phyloP scores from a whole-genome alignment of 2,797 vertebrate species.

The Luscinia megarhynchos region DNA sequence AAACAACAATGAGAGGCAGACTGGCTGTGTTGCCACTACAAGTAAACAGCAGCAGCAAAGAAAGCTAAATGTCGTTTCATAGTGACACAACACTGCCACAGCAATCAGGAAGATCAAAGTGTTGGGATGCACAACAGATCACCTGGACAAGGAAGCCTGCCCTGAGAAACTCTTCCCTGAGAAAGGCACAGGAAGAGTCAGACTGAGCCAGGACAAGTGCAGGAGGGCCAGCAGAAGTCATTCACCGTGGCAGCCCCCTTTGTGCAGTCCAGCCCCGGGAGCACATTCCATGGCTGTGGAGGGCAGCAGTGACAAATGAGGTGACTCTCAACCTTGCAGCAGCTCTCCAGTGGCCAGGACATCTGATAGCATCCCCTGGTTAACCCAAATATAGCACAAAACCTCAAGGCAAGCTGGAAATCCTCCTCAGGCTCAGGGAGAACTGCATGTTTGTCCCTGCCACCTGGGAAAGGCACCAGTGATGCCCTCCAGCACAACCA shows the following conservation, averaged over 20 bases:
- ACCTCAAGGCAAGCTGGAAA: background rate
- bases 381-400: background rate
- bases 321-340: background rate
- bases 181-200: background rate
- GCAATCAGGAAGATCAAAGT: too few relatives aligned
- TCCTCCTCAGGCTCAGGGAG: background rate
- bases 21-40: background rate
- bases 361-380: rapidly evolving
- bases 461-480: background rate
- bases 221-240: background rate
- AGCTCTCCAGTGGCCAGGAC: background rate
- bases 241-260: rapidly evolving
- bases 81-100: background rate
- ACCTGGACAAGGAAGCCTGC: background rate
- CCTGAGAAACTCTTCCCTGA: too few relatives aligned
- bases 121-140: rapidly evolving
- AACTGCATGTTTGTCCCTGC: rapidly evolving
- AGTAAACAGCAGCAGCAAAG: background rate
- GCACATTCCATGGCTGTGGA: rapidly evolving
- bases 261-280: rapidly evolving
- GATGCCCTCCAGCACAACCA: background rate
- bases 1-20: background rate
- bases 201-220: rapidly evolving
- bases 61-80: background rate
- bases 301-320: background rate